Evolutionary conservation across 2,797 vertebrate species (phyloP).

Genomic region (Gymnocypris eckloni): DNA sequence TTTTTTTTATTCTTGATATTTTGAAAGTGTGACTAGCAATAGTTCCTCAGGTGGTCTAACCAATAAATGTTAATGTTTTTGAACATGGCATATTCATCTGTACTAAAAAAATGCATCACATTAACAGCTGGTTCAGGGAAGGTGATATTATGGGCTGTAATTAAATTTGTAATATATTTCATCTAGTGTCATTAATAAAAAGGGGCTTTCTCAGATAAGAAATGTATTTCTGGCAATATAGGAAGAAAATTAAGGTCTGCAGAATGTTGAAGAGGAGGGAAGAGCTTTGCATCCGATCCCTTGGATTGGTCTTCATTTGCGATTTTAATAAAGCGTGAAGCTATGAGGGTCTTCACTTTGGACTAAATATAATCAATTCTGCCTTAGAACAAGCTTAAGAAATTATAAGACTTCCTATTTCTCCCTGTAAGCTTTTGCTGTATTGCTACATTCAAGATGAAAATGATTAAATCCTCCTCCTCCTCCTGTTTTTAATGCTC

Average conservation of each 20-base stretch:
- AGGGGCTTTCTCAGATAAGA: conserved; percentile 70
- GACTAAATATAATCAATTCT: conserved; percentile 33
- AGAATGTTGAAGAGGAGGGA: conserved; percentile 55
- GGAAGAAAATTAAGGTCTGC: conserved; percentile 67
- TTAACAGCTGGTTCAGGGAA: conserved; percentile 75
- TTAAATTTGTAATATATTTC: conserved; percentile 86
- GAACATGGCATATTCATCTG: conserved; percentile 73
- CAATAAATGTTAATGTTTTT: conserved; percentile 76
- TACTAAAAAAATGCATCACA: conserved; percentile 66
- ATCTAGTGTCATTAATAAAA: conserved; percentile 82
- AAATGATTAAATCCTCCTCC: conserved; percentile 37
- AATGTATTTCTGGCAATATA: conserved; percentile 71
- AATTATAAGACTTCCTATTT: conserved; percentile 35
- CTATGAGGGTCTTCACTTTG: conserved; percentile 12
- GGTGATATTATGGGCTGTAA: conserved; percentile 81
- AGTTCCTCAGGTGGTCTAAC: conserved; percentile 60
- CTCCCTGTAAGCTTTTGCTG: conserved; percentile 15
- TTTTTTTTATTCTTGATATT: conserved; percentile 6
- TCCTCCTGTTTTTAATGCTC: conserved; percentile 28
- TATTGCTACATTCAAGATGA: neutral
- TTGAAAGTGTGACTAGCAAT: conserved; percentile 62
- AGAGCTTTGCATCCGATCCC: conserved; percentile 36
- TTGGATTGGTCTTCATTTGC: conserved; percentile 40
- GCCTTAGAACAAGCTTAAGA: neutral
- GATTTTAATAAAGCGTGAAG: conserved; percentile 43